Percentiles rank a stretch among this genome's conserved stretches.
phyloP scores from a whole-genome alignment of 2,888 invertebrate species.

The Eupithecia tripunctaria region DNA sequence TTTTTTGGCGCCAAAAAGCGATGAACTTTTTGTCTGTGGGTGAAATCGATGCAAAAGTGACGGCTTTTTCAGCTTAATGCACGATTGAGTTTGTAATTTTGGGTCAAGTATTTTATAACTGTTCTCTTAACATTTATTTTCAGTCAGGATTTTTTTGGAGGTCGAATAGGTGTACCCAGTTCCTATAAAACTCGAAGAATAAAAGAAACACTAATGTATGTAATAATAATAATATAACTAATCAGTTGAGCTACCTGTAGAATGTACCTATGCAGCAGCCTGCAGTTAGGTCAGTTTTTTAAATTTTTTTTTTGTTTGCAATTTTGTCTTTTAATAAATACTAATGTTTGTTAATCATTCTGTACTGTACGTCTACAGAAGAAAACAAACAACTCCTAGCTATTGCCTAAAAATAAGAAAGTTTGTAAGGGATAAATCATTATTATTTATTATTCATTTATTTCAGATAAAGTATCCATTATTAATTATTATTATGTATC shows the following conservation, averaged over 20 bases:
- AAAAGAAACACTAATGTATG: no score
- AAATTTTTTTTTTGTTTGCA: no score
- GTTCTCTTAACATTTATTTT: neutral
- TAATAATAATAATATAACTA: no score
- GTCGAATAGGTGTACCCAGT: neutral
- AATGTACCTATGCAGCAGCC: no score
- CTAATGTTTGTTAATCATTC: no score
- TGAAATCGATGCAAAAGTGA: conserved; percentile 57
- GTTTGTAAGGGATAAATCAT: neutral
- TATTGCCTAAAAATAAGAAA: neutral
- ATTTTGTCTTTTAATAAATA: no score
- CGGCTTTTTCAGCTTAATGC: conserved; percentile 8
- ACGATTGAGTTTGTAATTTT: neutral
- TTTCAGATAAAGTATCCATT: neutral
- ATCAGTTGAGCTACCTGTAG: no score
- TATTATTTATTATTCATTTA: no score
- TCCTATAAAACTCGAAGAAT: neutral
- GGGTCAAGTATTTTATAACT: conserved; percentile 6
- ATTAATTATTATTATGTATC: no score
- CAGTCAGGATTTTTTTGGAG: neutral
- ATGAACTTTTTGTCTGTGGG: conserved; percentile 61
- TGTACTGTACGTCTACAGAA: neutral
- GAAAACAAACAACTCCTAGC: neutral
- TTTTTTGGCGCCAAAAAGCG: conserved; percentile 48
- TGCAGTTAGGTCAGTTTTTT: no score